Conservation (phyloP, 1,140 invertebrate genomes). For the Acromyrmex charruanus region DNA sequence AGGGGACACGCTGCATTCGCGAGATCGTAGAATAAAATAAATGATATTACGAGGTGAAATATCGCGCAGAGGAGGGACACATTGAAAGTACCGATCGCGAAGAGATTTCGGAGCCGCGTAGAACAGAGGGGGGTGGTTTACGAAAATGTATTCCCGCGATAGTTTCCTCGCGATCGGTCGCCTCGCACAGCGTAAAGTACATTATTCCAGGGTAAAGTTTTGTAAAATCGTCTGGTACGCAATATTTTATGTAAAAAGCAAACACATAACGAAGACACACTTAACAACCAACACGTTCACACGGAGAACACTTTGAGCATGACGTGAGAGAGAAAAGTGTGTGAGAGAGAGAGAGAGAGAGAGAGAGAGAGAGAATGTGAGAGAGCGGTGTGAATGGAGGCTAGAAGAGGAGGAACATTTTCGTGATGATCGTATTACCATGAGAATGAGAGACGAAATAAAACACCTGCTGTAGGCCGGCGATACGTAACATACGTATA, state of each 20-base stretch:
- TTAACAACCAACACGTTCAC: slow-evolving; percentile 23
- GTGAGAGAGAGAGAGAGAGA: slow-evolving; percentile 14
- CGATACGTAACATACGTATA: slow-evolving; percentile 62
- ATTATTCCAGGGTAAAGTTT: slow-evolving; percentile 71
- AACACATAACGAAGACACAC: slow-evolving; percentile 2
- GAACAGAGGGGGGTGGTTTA: not conserved
- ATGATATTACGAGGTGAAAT: slow-evolving; percentile 15
- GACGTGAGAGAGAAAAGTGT: slow-evolving; percentile 18
- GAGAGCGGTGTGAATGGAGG: slow-evolving; percentile 40
- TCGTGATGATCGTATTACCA: slow-evolving; percentile 26
- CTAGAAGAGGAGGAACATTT: slow-evolving; percentile 7
- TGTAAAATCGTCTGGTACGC: slow-evolving; percentile 80
- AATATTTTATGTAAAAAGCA: slow-evolving; percentile 83
- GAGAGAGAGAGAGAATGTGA: slow-evolving; percentile 11
- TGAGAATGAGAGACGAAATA: slow-evolving; percentile 54
- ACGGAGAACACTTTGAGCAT: slow-evolving; percentile 10
- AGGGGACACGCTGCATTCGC: slow-evolving; percentile 43
- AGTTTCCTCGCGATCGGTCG: slow-evolving; percentile 52
- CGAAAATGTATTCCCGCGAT: not conserved
- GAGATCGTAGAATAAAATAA: slow-evolving; percentile 7
- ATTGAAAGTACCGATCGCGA: slow-evolving; percentile 42
- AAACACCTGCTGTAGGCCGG: slow-evolving; percentile 54
- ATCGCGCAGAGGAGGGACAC: not conserved
- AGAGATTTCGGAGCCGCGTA: not conserved
- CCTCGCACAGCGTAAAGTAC: slow-evolving; percentile 48